Conservation (phyloP, 2,113 vertebrate species). For the Mus musculus region DNA sequence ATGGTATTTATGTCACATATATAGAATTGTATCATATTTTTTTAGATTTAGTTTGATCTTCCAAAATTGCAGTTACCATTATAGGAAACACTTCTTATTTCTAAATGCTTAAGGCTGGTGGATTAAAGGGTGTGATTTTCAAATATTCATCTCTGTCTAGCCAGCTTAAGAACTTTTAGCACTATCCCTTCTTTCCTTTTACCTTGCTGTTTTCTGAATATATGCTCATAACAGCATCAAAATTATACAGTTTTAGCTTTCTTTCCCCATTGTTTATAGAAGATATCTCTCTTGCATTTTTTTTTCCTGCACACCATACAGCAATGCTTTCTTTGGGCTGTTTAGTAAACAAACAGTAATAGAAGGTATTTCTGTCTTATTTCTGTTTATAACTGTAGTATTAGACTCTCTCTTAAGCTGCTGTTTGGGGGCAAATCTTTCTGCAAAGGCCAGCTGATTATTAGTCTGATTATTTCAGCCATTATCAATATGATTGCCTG, state of each 20-base stretch:
- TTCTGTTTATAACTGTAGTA: constrained; percentile 13
- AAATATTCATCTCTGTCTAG: not conserved
- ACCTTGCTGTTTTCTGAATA: not conserved
- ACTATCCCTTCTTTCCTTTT: not conserved
- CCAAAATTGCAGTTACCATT: not conserved
- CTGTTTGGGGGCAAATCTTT: not conserved
- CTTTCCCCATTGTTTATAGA: not conserved
- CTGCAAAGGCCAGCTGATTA: not conserved
- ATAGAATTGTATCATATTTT: not conserved
- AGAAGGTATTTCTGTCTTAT: not conserved
- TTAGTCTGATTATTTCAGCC: not conserved
- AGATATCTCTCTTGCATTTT: not conserved
- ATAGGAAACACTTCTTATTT: not conserved
- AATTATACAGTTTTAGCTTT: not conserved
- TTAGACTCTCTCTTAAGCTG: not conserved
- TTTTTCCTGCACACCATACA: not conserved
- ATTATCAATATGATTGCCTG: not conserved
- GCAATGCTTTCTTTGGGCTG: not conserved
- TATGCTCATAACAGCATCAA: not conserved
- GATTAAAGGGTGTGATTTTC: not conserved
- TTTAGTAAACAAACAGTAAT: not conserved
- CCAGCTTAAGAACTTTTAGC: constrained; percentile 2
- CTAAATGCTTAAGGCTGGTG: not conserved
- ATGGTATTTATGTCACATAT: not conserved
- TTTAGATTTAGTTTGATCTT: not conserved